phyloP scores from a whole-genome alignment of 1,140 invertebrate species.

The Eulimnadia texana region DNA sequence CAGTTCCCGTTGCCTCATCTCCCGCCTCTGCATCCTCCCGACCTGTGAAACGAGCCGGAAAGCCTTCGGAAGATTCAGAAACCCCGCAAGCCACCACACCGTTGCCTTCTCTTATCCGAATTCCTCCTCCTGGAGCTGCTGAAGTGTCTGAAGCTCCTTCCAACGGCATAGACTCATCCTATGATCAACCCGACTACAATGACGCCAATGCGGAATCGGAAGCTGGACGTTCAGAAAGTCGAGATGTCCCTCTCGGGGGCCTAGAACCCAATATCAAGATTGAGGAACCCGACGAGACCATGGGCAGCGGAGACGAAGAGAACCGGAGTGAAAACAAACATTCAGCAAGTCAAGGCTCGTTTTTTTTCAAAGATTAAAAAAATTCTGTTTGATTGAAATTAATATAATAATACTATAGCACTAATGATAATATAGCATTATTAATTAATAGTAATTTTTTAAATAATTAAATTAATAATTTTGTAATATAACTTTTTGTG shows the following conservation, averaged over 20 bases:
- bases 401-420: too few relatives aligned
- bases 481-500: too few relatives aligned
- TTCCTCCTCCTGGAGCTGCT: constrained; percentile 5
- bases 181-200: background rate
- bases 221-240: background rate
- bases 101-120: constrained; percentile 6
- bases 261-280: constrained; percentile 7
- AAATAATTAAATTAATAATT: background rate
- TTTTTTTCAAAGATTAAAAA: background rate
- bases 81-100: background rate
- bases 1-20: background rate
- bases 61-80: constrained; percentile 2
- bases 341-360: background rate
- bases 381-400: too few relatives aligned
- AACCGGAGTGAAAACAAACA: constrained; percentile 5
- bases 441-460: too few relatives aligned
- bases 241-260: background rate
- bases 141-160: background rate
- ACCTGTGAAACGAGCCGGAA: background rate
- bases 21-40: background rate
- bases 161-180: background rate
- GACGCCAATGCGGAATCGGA: constrained; percentile 3
- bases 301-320: constrained; percentile 5
- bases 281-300: background rate
- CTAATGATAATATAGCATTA: too few relatives aligned